Evolutionary conservation across 2,797 vertebrate genomes (phyloP), one percentile per base, ranked within the genome.

Genomic region (Gymnopithys bicolor): DNA sequence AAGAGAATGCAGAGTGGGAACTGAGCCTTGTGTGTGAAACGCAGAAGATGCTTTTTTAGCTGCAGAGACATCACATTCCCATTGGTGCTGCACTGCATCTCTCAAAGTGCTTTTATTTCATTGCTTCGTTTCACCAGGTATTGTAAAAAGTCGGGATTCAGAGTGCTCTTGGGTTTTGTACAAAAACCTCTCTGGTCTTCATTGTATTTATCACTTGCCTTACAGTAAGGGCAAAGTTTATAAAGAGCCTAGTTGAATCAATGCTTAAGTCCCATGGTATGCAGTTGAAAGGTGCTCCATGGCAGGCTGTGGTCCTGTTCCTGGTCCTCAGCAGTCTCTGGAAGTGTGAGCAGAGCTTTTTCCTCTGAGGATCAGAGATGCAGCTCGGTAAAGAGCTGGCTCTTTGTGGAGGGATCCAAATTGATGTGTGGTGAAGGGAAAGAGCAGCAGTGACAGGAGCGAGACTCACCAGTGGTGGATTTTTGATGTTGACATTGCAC

Each of bases 261-360:
- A 19, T 0, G 0, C 19, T 67, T 8, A 39, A 6, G 19, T 58
- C 28, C 35, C 14, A 3, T 1, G 12, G 9, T 18, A 1, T 18
- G 39, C 19, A 39, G 17, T 52, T 79, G 48, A 8, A 52, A 45
- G 30, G 30, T 58, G 33, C 45, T 28, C 19, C 22, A 1, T 18
- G 35, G 10, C 12, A 45, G 37, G 28, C 12, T 71, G 9, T 4
- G 8, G 19, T 66, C 27, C 58, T 92, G 27, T 13, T 49, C 22
- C 15, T 2, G 1, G 14, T 60, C 25, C 32, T 63, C 11, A 3
- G 59, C 51, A 69, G n/a, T 51, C 21, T 28, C 16, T 2, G 1
- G 4, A 5, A 33, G 5, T 7, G 1, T 12, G 7, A 21, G 45
- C 11, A 62, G 39, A 80, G 13, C 13, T 56, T 19, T 66, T 37